Evolutionary conservation across 2,113 vertebrate genomes (phyloP).

Genomic region (Heliornis fulica): DNA sequence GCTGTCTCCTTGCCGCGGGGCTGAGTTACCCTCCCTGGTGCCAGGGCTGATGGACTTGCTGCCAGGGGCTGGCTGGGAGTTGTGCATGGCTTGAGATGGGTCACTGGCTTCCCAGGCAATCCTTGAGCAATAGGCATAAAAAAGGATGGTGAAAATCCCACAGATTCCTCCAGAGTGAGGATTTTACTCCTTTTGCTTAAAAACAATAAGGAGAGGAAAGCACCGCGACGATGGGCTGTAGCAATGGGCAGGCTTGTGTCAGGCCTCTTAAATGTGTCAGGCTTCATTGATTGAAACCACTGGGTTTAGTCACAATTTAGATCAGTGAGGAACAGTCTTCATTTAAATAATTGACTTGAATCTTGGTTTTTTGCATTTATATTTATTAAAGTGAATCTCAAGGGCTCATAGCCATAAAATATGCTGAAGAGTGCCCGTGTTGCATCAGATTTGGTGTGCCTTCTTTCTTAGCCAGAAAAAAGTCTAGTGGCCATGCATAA

Average conservation of each 20-base stretch:
- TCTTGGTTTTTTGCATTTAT: not conserved
- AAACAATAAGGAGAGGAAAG: fast-evolving
- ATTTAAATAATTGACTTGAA: slow-evolving; percentile 4
- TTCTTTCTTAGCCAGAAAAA: not conserved
- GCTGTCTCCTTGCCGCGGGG: not conserved
- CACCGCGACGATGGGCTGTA: not conserved
- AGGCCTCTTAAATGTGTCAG: not conserved
- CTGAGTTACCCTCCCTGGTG: not conserved
- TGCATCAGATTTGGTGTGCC: not conserved
- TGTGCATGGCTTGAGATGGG: not conserved
- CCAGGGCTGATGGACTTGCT: not conserved
- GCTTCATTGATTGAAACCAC: not conserved
- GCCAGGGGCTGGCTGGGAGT: not conserved
- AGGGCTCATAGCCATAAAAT: not conserved
- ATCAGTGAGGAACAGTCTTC: not conserved
- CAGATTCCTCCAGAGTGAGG: not conserved
- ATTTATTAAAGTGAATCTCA: not conserved
- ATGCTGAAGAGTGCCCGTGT: not conserved
- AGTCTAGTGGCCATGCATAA: not conserved
- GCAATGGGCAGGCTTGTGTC: not conserved
- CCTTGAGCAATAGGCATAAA: not conserved
- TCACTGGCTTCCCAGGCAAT: not conserved
- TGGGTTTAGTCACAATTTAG: not conserved
- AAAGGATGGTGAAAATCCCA: not conserved
- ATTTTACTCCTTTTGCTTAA: not conserved